Evolutionary conservation across 2,113 vertebrate genomes (phyloP).

Genomic region (Scophthalmus maximus): DNA sequence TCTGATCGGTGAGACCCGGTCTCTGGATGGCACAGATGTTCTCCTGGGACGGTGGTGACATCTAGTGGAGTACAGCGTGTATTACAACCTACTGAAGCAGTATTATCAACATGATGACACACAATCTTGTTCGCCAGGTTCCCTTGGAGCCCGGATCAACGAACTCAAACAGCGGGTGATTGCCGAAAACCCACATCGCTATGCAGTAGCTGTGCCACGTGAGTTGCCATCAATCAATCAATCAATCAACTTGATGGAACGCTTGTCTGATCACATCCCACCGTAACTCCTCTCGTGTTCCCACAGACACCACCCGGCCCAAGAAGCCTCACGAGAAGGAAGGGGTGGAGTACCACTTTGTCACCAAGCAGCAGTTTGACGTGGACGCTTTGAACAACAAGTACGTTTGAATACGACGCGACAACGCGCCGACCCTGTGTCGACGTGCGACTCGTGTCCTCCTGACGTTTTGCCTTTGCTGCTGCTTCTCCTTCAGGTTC

Average conservation of each 20-base stretch:
- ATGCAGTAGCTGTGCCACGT: slow-evolving; percentile 95
- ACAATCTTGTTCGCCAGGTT: slow-evolving; percentile 79
- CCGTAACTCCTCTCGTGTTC: neutral
- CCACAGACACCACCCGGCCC: slow-evolving; percentile 90
- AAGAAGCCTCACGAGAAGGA: slow-evolving; percentile 95
- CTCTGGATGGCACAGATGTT: neutral
- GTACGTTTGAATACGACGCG: slow-evolving; percentile 81
- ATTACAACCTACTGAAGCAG: neutral
- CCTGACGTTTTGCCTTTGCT: neutral
- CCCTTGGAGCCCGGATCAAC: slow-evolving; percentile 90
- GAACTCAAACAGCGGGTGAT: slow-evolving; percentile 96
- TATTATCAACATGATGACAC: neutral
- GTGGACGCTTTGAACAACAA: slow-evolving; percentile 91
- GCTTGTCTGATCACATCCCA: too few relatives aligned
- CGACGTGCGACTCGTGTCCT: accelerated
- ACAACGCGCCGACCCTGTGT: too few relatives aligned
- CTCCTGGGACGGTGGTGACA: slow-evolving; percentile 28
- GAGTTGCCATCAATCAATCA: slow-evolving; percentile 76
- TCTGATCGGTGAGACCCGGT: slow-evolving; percentile 88
- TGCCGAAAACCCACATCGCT: slow-evolving; percentile 93
- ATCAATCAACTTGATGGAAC: too few relatives aligned
- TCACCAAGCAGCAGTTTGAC: slow-evolving; percentile 94
- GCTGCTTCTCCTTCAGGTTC: slow-evolving; percentile 83
- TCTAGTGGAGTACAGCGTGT: slow-evolving; percentile 47
- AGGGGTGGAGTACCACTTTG: slow-evolving; percentile 96